These are phyloP conservation scores for Polietes domitor DNA, from an alignment of 2,888 invertebrate species.

Conservation along the genomic window DNA sequence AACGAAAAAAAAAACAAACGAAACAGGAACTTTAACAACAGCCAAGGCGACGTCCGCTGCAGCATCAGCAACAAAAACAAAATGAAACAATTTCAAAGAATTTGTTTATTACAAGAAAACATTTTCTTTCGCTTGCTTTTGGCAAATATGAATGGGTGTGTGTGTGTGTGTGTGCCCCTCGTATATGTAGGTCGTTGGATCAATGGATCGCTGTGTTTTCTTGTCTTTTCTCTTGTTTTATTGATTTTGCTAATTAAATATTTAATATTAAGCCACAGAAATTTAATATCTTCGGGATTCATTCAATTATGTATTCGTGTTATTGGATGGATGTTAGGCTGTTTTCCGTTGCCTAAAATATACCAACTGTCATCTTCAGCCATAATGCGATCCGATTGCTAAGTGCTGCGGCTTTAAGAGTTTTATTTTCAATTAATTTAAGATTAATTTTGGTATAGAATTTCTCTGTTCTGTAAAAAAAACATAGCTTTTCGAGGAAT, in stretches of 20 bases:
- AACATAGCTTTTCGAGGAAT: no score
- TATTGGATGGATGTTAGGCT: no score
- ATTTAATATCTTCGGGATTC: not conserved
- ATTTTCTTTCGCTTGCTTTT: not conserved
- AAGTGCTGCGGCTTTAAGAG: no score
- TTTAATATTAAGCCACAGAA: not conserved
- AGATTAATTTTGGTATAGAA: no score
- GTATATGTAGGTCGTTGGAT: not conserved
- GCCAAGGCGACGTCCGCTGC: not conserved
- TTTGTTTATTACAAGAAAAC: conserved; percentile 15
- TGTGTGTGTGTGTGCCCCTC: not conserved
- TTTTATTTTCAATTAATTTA: no score
- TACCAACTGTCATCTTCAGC: no score
- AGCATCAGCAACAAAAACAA: not conserved
- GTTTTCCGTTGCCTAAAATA: no score
- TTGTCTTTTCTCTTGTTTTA: not conserved
- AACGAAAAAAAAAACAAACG: not conserved
- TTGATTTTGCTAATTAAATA: conserved; percentile 8
- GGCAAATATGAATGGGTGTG: not conserved
- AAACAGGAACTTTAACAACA: not conserved
- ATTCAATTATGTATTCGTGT: no score
- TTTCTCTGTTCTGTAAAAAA: no score
- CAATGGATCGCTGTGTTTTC: not conserved
- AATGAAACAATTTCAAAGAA: not conserved
- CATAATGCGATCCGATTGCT: no score